Conservation (phyloP, 2,113 vertebrate species). For the Ia io region DNA sequence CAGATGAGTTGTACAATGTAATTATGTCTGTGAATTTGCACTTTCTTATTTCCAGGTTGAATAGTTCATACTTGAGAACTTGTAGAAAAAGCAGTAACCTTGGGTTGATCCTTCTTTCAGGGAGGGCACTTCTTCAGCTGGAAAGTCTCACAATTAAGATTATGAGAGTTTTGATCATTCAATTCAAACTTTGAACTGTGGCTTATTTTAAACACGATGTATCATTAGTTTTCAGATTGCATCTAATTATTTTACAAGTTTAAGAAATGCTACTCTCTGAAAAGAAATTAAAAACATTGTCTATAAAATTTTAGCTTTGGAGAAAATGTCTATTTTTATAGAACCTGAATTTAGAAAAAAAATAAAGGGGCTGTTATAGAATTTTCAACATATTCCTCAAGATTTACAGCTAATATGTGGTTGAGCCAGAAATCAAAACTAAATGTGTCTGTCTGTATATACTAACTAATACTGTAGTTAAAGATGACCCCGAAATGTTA, state of each 20-base stretch:
- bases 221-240: conserved; percentile 18
- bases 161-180: conserved; percentile 23
- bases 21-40: not conserved
- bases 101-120: not conserved
- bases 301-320: not conserved
- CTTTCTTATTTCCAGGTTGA: conserved; percentile 22
- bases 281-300: not conserved
- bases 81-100: not conserved
- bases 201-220: conserved; percentile 21
- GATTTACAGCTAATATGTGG: not conserved
- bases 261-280: conserved; percentile 21
- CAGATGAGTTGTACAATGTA: not conserved
- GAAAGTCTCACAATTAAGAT: conserved; percentile 29
- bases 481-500: not conserved
- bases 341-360: not conserved
- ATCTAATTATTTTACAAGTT: conserved; percentile 38
- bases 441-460: not conserved
- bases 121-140: not conserved
- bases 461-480: not conserved
- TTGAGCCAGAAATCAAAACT: not conserved
- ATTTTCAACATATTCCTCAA: not conserved
- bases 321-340: conserved; percentile 6
- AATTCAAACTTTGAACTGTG: conserved; percentile 40
- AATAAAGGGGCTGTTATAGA: not conserved
- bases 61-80: conserved; percentile 12